Percentiles rank a stretch among this genome's conserved stretches.
Conservation (phyloP, 2,113 vertebrate genomes). For the Chauna torquata region DNA sequence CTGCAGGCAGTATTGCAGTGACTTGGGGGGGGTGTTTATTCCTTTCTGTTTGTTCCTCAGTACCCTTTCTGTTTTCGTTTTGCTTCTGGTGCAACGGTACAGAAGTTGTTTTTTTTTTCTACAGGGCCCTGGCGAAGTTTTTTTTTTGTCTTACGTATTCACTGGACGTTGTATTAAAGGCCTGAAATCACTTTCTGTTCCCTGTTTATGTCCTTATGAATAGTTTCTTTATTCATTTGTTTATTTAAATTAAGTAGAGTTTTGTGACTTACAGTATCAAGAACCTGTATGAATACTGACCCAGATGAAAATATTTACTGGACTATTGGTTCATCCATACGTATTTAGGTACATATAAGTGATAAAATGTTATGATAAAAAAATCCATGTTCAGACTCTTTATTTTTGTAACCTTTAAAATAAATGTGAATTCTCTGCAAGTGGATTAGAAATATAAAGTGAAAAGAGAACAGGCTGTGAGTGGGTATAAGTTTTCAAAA, state of each 20-base stretch:
- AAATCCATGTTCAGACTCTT: fast-evolving
- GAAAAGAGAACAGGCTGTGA: not conserved
- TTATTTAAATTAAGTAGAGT: not conserved
- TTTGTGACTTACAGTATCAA: not conserved
- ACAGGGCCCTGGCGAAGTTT: not conserved
- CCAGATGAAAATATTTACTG: not conserved
- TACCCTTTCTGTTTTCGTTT: not conserved
- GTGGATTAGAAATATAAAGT: not conserved
- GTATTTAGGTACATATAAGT: not conserved
- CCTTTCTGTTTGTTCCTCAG: not conserved
- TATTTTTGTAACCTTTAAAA: not conserved
- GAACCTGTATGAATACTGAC: not conserved
- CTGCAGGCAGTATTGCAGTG: not conserved
- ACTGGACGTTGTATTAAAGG: not conserved
- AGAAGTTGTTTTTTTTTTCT: not conserved
- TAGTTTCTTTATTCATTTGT: not conserved
- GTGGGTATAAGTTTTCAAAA: not conserved
- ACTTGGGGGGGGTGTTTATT: not conserved
- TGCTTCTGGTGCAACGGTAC: not conserved
- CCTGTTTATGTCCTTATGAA: not conserved
- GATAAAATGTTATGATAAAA: not conserved
- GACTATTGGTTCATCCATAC: not conserved
- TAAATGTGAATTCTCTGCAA: not conserved
- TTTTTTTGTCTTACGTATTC: not conserved
- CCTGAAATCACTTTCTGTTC: not conserved